These are phyloP conservation scores for Alentia gelatinosa DNA, from an alignment of 2,888 invertebrate species.

Conservation along the genomic window DNA sequence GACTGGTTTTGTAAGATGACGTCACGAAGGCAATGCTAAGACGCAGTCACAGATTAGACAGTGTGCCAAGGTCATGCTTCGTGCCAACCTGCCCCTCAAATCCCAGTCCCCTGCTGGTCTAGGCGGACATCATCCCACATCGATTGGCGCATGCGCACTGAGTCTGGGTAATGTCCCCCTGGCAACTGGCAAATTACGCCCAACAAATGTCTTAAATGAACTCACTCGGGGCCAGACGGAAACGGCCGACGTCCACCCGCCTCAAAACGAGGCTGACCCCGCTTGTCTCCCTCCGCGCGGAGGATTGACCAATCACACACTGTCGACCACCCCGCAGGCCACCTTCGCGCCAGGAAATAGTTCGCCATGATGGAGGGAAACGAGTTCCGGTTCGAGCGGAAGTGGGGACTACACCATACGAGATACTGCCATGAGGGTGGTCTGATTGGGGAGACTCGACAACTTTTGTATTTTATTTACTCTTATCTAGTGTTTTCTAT, in stretches of 20 bases:
- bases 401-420: not conserved
- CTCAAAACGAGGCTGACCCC: not conserved
- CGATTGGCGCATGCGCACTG: not conserved
- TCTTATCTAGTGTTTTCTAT: not conserved
- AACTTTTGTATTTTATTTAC: not conserved
- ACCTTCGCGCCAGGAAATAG: constrained; percentile 26
- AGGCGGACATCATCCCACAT: not conserved
- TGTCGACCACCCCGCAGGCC: not conserved
- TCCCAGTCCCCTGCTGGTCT: not conserved
- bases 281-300: not conserved
- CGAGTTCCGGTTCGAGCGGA: not conserved
- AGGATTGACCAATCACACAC: not conserved
- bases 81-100: constrained; percentile 1
- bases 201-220: constrained; percentile 32
- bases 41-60: not conserved
- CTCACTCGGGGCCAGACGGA: constrained; percentile 23
- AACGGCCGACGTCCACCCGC: not conserved
- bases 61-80: not conserved
- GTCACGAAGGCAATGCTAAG: too few species aligned
- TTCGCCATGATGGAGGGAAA: not conserved
- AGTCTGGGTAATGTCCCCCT: constrained; percentile 38
- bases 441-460: not conserved
- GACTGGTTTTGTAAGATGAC: too few species aligned
- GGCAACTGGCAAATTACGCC: constrained; percentile 38
- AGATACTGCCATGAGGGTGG: not conserved